Conservation (phyloP, 2,113 vertebrate species). For the Gulo gulo region DNA sequence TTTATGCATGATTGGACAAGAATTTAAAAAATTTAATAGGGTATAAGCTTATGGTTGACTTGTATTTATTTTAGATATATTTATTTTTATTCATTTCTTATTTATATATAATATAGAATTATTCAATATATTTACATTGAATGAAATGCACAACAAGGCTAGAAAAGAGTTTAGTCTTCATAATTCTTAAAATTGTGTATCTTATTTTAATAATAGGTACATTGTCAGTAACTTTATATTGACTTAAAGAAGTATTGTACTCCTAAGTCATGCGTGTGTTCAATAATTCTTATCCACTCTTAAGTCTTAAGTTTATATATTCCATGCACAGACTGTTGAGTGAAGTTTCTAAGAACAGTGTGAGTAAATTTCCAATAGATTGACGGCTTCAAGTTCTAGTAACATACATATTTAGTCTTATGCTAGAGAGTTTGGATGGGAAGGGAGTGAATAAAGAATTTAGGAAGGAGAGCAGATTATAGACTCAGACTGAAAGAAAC, state of each 20-base stretch:
- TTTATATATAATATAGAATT: not conserved
- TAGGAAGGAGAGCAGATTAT: not conserved
- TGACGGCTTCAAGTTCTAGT: not conserved
- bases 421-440: not conserved
- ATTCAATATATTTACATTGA: not conserved
- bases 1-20: not conserved
- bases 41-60: not conserved
- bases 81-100: not conserved
- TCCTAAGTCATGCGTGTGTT: not conserved
- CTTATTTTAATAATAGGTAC: conserved; percentile 24
- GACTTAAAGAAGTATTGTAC: not conserved
- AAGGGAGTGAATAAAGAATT: not conserved
- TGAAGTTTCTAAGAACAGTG: conserved; percentile 3
- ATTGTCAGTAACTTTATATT: not conserved
- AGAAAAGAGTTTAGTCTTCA: not conserved
- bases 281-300: not conserved
- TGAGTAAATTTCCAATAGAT: not conserved
- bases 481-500: not conserved
- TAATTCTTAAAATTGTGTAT: not conserved
- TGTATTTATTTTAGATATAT: not conserved
- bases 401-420: not conserved
- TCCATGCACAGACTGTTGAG: not conserved
- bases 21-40: not conserved
- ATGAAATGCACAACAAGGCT: not conserved
- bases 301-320: not conserved